A percentile compares a stretch with the other conserved stretches of the same genome.
phyloP scores from a whole-genome alignment of 2,113 vertebrate species.

The Leptobrachium ailaonicum region DNA sequence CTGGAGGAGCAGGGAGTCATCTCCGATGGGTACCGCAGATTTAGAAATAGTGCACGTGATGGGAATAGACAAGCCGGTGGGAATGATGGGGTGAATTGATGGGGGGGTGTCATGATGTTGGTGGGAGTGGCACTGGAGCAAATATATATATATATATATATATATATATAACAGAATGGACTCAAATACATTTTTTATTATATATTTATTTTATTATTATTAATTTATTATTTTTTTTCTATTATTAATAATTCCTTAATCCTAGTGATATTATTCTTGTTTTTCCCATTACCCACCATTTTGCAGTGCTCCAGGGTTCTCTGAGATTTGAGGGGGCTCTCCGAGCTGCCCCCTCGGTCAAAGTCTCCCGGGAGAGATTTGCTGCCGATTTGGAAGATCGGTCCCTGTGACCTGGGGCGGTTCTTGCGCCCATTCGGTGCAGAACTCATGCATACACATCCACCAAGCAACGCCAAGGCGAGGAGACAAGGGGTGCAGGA shows the following conservation, averaged over 20 bases:
- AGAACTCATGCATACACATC: slow-evolving; percentile 97
- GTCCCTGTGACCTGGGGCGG: slow-evolving; percentile 87
- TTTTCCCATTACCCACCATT: slow-evolving; percentile 80
- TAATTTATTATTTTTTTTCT: background rate
- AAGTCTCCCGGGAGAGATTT: slow-evolving; percentile 77
- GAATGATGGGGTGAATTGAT: slow-evolving; percentile 56
- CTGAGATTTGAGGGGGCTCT: slow-evolving; percentile 78
- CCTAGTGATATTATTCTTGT: background rate
- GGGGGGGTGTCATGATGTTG: slow-evolving; percentile 51
- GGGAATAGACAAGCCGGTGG: slow-evolving; percentile 55
- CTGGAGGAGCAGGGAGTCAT: slow-evolving; percentile 46
- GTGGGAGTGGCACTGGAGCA: slow-evolving; percentile 55
- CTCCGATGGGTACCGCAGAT: slow-evolving; percentile 59
- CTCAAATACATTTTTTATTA: too few relatives aligned
- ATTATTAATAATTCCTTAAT: too few relatives aligned
- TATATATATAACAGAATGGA: too few relatives aligned
- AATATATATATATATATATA: background rate
- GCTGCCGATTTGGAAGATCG: slow-evolving; percentile 87
- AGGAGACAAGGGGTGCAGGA: slow-evolving; percentile 39
- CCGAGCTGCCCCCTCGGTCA: slow-evolving; percentile 86
- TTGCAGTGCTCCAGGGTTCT: slow-evolving; percentile 91
- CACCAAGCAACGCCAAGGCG: slow-evolving; percentile 70
- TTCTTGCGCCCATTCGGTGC: slow-evolving; percentile 96
- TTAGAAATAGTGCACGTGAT: slow-evolving; percentile 74
- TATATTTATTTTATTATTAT: background rate